These are phyloP conservation scores for Ophion obscuratus DNA, from an alignment of 2,888 invertebrate genomes.

Conservation along the genomic window DNA sequence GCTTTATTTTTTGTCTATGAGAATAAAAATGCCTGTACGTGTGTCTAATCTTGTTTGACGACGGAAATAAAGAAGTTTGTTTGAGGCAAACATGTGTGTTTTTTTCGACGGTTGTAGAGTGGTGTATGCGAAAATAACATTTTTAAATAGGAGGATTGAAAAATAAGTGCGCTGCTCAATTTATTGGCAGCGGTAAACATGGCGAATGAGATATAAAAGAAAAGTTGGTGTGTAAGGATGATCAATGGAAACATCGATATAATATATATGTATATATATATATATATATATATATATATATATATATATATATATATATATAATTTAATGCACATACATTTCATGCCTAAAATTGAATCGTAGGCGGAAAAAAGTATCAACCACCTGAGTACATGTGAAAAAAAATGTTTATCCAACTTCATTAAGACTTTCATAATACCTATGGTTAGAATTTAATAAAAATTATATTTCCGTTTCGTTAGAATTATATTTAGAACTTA, in stretches of 20 bases:
- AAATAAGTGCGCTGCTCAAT: neutral
- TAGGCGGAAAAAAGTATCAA: neutral
- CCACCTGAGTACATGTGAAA: neutral
- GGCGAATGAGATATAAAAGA: neutral
- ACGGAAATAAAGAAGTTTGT: neutral
- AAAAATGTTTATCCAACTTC: neutral
- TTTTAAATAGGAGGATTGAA: neutral
- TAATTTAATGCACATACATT: too few relatives aligned
- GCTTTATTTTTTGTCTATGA: neutral
- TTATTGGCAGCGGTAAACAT: neutral
- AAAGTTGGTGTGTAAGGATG: neutral
- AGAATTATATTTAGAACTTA: too few relatives aligned
- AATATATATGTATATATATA: neutral
- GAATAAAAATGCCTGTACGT: neutral
- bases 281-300: neutral
- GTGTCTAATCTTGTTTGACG: constrained; percentile 10
- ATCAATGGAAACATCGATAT: neutral
- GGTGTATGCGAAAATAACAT: neutral
- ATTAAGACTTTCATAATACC: neutral
- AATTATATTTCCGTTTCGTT: neutral
- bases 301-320: too few relatives aligned
- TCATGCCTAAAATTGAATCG: neutral
- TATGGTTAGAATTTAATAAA: neutral
- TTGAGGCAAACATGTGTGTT: neutral
- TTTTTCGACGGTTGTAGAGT: neutral